Percentiles rank a stretch among this genome's conserved stretches.
Evolutionary conservation across 2,113 vertebrate species (phyloP).

Genomic region (Platycercus adscitus): DNA sequence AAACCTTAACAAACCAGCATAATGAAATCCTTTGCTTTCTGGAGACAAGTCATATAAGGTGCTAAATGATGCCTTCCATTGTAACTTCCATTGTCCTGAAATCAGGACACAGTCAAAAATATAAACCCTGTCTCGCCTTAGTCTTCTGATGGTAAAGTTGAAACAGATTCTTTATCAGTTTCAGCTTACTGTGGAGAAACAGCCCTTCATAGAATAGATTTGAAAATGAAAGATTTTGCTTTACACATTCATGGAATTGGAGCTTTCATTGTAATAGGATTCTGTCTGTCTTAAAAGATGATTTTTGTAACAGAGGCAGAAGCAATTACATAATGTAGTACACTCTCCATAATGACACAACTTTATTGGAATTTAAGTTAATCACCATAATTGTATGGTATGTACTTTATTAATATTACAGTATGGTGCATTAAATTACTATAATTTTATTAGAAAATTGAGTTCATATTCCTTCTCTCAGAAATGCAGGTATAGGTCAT

Average conservation of each 20-base stretch:
- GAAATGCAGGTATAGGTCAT: neutral
- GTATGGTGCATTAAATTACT: slow-evolving; percentile 7
- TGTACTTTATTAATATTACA: slow-evolving; percentile 30
- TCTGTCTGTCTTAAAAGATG: slow-evolving; percentile 14
- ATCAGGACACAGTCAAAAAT: neutral
- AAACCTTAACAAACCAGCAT: neutral
- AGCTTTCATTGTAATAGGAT: neutral
- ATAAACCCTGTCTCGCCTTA: neutral
- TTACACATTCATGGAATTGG: neutral
- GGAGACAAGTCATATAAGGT: neutral
- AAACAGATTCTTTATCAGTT: neutral
- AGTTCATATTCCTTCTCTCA: neutral
- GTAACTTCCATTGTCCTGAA: neutral
- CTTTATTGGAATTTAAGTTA: slow-evolving; percentile 41
- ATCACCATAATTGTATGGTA: neutral
- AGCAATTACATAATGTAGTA: neutral
- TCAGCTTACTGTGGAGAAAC: neutral
- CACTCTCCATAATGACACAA: slow-evolving; percentile 7
- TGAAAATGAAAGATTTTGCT: neutral
- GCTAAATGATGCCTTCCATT: neutral
- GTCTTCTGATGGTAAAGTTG: neutral
- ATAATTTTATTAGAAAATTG: slow-evolving; percentile 28
- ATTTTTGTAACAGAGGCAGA: slow-evolving; percentile 19
- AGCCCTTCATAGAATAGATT: neutral
- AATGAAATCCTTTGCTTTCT: neutral